A percentile compares a stretch with the other conserved stretches of the same genome.
phyloP scores from a whole-genome alignment of 2,113 vertebrate species.

The Pyxicephalus adspersus region DNA sequence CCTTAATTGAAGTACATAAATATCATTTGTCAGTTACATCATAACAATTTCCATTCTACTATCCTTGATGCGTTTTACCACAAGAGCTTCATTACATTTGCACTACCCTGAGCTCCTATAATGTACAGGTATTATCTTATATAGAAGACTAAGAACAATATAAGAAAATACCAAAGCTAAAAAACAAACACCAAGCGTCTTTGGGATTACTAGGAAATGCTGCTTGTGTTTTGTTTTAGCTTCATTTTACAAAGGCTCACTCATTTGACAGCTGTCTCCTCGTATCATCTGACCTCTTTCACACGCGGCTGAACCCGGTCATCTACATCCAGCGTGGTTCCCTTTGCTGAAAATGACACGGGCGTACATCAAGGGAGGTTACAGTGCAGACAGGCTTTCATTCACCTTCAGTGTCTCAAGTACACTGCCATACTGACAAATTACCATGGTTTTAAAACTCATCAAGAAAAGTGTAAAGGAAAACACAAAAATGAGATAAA shows the following conservation, averaged over 20 bases:
- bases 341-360: constrained; percentile 25
- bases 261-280: constrained; percentile 53
- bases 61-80: too few species aligned
- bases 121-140: too few species aligned
- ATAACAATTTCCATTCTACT: too few species aligned
- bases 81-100: too few species aligned
- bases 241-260: constrained; percentile 3
- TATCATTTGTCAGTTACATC: too few species aligned
- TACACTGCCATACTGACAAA: neutral
- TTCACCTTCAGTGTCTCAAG: neutral
- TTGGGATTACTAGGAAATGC: neutral
- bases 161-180: too few species aligned
- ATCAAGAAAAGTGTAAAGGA: constrained; percentile 16
- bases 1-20: too few species aligned
- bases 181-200: neutral
- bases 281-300: constrained; percentile 44
- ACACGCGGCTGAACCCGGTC: constrained; percentile 35
- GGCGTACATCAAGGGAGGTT: constrained; percentile 27
- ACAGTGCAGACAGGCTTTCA: neutral
- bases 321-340: constrained; percentile 25
- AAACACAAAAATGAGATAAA: constrained; percentile 13
- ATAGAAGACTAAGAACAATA: too few species aligned
- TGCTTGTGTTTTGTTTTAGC: neutral
- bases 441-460: constrained; percentile 1
- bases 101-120: too few species aligned